Base-by-base conservation (phyloP, 2,113 vertebrate species). In the Bubo scandiacus region DNA sequence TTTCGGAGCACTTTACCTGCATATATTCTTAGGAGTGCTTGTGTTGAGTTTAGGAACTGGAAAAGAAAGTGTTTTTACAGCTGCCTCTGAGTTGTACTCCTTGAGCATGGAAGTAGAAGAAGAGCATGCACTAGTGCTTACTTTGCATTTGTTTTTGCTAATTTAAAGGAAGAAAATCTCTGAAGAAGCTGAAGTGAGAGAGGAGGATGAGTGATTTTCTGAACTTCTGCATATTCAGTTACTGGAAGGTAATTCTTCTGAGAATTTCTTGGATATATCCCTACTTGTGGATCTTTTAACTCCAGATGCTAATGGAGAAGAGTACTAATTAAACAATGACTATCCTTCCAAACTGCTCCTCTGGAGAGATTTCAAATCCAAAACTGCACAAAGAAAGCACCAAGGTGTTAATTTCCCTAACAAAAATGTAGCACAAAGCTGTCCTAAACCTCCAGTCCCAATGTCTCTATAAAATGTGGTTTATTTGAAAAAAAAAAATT, bases 311-410 rank as follows among this genome's bases (percentile, higher is more conserved):
- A 87, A 77, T 85, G 94, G 92, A 92, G 82, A 79, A 13, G 17
- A 90, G n/a, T 71, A 94, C 85, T 94, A 94, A 96, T 96, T 95
- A 96, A 96, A 95, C 58, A 91, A 92, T 78, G 67, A 92, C 77
- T 96, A 43, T 34, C 59, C 79, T 93, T 90, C 91, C 68, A 86
- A 83, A 90, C 57, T 61, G 27, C 16, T 23, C 42, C 74, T 86
- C 92, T 86, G 47, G 78, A 90, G 94, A 94, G 34, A 77, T 91
- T 91, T 95, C 66, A 95, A 88, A 71, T 85, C 70, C 59, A 92
- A 90, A 85, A 55, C 62, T 92, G 62, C 65, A 79, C 73, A 88
- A 86, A 78, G 58, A 63, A 85, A 91, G 30, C 38, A 91, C 20
- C 45, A 91, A 54, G 34, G 52, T 86, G 57, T 86, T 81, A 34